A percentile compares a stretch with the other conserved stretches of the same genome.
phyloP scores from a whole-genome alignment of 1,140 invertebrate genomes.

The Telenomus remus region DNA sequence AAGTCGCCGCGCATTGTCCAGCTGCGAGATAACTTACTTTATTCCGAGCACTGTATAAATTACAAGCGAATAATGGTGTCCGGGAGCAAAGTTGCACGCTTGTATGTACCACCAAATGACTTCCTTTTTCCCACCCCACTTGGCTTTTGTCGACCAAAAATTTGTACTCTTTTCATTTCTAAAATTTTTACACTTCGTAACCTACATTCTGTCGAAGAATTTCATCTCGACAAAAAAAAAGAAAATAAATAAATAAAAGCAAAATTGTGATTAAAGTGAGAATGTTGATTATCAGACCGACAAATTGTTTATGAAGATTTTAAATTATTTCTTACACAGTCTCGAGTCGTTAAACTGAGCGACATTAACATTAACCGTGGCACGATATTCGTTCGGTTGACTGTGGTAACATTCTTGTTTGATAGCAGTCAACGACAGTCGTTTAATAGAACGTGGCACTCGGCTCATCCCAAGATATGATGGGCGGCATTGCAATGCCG shows the following conservation, averaged over 20 bases:
- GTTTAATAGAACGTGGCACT: constrained; percentile 26
- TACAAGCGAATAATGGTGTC: constrained; percentile 65
- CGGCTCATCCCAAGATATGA: constrained; percentile 33
- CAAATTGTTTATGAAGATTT: no score
- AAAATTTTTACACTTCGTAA: no score
- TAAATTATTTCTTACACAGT: no score
- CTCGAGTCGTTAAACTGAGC: no score
- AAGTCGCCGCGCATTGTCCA: constrained; percentile 56
- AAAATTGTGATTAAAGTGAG: background rate
- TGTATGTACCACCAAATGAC: constrained; percentile 22
- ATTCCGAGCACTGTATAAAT: constrained; percentile 64
- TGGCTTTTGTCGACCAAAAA: constrained; percentile 9
- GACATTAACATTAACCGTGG: no score
- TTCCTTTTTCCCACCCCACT: constrained; percentile 20
- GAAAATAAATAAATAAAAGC: constrained; percentile 1
- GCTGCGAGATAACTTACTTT: constrained; percentile 67
- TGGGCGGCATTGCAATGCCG: constrained; percentile 30
- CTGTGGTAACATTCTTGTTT: constrained; percentile 9
- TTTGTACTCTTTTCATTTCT: no score
- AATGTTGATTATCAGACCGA: no score
- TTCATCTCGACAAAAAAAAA: background rate
- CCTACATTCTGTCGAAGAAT: background rate
- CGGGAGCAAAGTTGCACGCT: constrained; percentile 28
- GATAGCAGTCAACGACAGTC: constrained; percentile 18
- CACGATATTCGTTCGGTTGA: no score